A percentile compares a stretch with the other conserved stretches of the same genome.
phyloP scores from a whole-genome alignment of 2,113 vertebrate species.

The Vanacampus margaritifer region DNA sequence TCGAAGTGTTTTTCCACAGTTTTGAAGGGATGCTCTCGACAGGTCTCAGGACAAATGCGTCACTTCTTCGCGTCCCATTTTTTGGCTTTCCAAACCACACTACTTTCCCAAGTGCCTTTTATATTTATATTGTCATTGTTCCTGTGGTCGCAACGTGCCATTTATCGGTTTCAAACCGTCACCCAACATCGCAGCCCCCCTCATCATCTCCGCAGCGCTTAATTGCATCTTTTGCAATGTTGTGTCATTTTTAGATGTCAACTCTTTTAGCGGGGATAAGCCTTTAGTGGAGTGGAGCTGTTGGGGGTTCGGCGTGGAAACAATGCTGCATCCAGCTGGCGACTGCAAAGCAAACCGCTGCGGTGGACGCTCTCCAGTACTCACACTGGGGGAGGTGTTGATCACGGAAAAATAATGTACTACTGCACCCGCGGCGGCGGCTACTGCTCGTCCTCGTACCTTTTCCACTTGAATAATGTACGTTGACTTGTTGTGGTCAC shows the following conservation, averaged over 20 bases:
- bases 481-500: neutral
- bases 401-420: conserved; percentile 43
- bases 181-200: neutral
- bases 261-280: neutral
- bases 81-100: neutral
- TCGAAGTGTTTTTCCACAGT: neutral
- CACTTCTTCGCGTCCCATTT: neutral
- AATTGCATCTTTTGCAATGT: neutral
- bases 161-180: neutral
- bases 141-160: neutral
- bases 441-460: conserved; percentile 15
- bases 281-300: conserved; percentile 15
- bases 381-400: conserved; percentile 51
- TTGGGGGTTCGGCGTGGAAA: conserved; percentile 55
- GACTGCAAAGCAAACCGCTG: conserved; percentile 39
- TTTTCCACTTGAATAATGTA: conserved; percentile 32
- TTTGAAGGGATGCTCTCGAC: neutral
- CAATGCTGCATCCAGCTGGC: conserved; percentile 35
- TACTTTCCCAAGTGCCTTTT: neutral
- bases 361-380: conserved; percentile 46
- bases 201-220: conserved; percentile 3
- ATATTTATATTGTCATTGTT: conserved; percentile 5
- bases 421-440: conserved; percentile 22
- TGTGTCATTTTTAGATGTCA: conserved; percentile 1
- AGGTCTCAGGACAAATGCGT: neutral